Evolutionary conservation across 1,140 invertebrate genomes (phyloP).

Genomic region (Yoshiicerus persimilis): DNA sequence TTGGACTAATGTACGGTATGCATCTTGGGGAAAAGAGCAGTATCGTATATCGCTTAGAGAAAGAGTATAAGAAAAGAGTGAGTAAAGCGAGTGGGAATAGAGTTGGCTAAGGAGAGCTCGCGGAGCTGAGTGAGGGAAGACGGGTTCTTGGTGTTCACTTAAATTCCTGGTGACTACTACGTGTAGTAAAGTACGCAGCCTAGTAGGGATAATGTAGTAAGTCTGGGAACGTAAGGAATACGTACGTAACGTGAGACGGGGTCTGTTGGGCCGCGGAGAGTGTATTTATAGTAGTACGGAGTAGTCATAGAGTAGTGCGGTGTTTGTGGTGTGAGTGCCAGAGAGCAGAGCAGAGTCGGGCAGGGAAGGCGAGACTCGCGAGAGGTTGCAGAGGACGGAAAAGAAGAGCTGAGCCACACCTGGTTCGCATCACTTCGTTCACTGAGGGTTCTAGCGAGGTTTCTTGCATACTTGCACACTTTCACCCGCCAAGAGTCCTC

Average conservation of each 20-base stretch:
- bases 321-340: no score
- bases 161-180: background rate
- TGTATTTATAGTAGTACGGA: no score
- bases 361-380: background rate
- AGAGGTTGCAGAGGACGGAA: background rate
- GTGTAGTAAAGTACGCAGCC: background rate
- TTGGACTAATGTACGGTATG: no score
- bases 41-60: no score
- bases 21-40: no score
- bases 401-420: slow-evolving; percentile 28
- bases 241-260: no score
- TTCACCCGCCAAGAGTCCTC: background rate
- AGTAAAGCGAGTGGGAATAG: no score
- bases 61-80: no score
- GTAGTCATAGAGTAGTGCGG: no score
- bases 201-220: background rate
- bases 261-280: no score
- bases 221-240: background rate
- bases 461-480: slow-evolving; percentile 9
- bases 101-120: no score
- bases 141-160: background rate
- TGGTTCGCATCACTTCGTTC: slow-evolving; percentile 31
- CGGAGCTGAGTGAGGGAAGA: background rate
- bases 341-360: background rate
- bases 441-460: slow-evolving; percentile 34